Percentiles rank a stretch among this genome's conserved stretches.
Conservation (phyloP, 2,888 invertebrate genomes). For the Mesoligia furuncula region DNA sequence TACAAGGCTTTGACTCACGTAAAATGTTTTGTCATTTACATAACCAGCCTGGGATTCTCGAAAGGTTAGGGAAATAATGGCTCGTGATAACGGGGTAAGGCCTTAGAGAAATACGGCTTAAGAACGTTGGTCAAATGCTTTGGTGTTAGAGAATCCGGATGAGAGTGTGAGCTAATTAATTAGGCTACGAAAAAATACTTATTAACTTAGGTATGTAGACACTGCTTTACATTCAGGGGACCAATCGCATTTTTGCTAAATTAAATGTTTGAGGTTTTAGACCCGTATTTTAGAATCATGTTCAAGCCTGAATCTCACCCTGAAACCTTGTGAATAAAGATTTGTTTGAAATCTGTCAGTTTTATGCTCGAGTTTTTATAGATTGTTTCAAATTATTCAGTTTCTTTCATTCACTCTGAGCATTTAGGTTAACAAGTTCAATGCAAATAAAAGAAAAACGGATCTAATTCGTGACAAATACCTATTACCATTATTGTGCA, state of each 20-base stretch:
- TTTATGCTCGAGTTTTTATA: background rate
- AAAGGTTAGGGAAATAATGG: constrained; percentile 32
- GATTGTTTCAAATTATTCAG: background rate
- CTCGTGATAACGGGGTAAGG: constrained; percentile 26
- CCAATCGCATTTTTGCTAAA: background rate
- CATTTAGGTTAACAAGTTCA: background rate
- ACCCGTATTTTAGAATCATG: background rate
- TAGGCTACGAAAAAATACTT: background rate
- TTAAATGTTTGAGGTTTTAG: background rate
- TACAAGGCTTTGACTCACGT: constrained; percentile 48
- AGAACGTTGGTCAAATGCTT: constrained; percentile 8
- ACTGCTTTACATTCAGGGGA: background rate
- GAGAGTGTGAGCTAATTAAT: constrained; percentile 1
- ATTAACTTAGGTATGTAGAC: background rate
- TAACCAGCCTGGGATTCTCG: constrained; percentile 39
- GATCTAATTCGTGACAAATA: background rate
- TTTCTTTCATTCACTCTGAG: background rate
- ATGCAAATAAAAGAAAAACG: background rate
- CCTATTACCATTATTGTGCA: constrained; percentile 12
- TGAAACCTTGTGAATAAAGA: background rate
- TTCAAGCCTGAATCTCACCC: background rate
- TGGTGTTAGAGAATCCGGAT: background rate
- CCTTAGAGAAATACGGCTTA: constrained; percentile 30
- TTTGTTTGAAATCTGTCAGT: no score
- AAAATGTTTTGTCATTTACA: constrained; percentile 51